Conservation (phyloP, 2,888 invertebrate species). For the Epinotia ramella region DNA sequence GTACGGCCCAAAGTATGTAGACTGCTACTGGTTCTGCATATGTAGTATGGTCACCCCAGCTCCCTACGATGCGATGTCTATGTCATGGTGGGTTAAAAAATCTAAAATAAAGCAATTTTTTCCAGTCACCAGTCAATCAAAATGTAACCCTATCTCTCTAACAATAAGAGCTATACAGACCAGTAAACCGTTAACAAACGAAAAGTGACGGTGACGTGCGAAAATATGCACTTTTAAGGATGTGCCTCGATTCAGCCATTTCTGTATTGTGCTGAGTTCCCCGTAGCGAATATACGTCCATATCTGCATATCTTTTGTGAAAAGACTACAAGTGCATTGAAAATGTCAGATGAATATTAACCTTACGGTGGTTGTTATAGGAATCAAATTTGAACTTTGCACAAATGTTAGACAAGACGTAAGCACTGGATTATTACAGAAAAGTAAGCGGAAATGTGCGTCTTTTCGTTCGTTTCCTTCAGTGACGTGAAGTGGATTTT, state of each 20-base stretch:
- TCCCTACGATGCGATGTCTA: not conserved
- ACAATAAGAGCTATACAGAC: not conserved
- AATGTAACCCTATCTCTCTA: not conserved
- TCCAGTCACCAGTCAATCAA: not conserved
- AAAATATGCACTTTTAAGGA: conserved; percentile 26
- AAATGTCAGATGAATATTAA: not conserved
- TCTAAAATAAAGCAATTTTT: not conserved
- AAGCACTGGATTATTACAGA: not conserved
- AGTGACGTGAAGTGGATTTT: conserved; percentile 10
- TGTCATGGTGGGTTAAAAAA: not conserved
- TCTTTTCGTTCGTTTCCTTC: conserved; percentile 7
- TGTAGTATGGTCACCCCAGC: too few species aligned
- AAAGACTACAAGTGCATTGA: not conserved
- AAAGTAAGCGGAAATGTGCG: conserved; percentile 12
- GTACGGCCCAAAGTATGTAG: too few species aligned
- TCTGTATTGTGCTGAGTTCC: conserved; percentile 5
- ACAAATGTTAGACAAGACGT: not conserved
- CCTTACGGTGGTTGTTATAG: not conserved
- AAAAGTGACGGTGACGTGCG: conserved; percentile 4
- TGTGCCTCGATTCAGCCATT: conserved; percentile 9
- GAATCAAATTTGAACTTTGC: not conserved
- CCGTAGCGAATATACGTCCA: not conserved
- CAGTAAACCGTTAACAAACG: conserved; percentile 3
- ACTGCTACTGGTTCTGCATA: too few species aligned
- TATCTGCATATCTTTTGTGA: not conserved